phyloP scores from a whole-genome alignment of 2,797 vertebrate genomes.

The Lepilemur ruficaudatus region DNA sequence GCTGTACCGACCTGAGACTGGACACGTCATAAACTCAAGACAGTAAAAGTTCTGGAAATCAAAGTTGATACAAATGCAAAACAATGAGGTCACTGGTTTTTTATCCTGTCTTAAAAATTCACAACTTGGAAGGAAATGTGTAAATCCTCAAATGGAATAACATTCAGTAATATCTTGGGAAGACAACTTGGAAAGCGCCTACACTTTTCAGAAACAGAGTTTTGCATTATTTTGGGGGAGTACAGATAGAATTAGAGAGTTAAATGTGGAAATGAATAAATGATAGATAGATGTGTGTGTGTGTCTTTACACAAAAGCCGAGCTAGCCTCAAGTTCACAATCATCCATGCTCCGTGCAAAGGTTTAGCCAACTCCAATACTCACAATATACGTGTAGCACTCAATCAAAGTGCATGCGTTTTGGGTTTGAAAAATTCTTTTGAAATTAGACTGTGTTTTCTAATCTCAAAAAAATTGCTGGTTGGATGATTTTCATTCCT shows the following conservation, averaged over 20 bases:
- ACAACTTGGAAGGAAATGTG: not conserved
- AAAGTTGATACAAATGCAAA: not conserved
- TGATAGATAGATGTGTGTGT: not conserved
- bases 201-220: not conserved
- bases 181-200: not conserved
- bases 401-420: constrained; percentile 17
- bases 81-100: not conserved
- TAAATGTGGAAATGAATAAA: not conserved
- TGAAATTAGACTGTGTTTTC: constrained; percentile 76
- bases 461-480: constrained; percentile 76
- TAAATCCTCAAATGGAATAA: not conserved
- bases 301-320: not conserved
- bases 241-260: not conserved
- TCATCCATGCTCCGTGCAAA: accelerated
- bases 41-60: constrained; percentile 30
- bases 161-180: not conserved
- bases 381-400: not conserved
- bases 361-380: not conserved
- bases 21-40: not conserved
- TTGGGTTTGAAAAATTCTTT: constrained; percentile 55
- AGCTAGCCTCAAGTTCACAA: not conserved
- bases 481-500: constrained; percentile 78
- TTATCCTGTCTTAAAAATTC: not conserved
- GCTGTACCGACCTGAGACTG: not conserved
- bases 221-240: not conserved